Evolutionary conservation across 2,797 vertebrate genomes (phyloP).

Genomic region (Channallabes apus): DNA sequence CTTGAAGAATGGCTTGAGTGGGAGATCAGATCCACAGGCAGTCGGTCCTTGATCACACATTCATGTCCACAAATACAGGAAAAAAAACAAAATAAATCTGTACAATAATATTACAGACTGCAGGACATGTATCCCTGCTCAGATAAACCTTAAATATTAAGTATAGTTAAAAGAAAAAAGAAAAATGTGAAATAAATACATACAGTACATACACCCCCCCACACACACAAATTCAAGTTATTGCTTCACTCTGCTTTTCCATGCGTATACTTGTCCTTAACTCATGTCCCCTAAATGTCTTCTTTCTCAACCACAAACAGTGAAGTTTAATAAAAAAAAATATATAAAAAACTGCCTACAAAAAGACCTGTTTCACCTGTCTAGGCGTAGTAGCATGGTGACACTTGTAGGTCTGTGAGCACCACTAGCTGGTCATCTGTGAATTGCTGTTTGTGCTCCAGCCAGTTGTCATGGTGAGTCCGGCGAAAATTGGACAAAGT

Average conservation of each 20-base stretch:
- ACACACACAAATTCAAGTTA: conserved; percentile 26
- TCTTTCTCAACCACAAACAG: conserved; percentile 6
- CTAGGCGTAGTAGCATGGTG: conserved; percentile 80
- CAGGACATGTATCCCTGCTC: conserved; percentile 61
- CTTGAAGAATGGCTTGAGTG: conserved; percentile 25
- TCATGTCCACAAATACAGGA: conserved; percentile 25
- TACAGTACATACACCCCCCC: conserved; percentile 57
- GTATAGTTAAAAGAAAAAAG: conserved; percentile 53
- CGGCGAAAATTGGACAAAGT: conserved; percentile 96
- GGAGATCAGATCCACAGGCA: conserved; percentile 37
- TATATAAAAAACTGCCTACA: conserved; percentile 8
- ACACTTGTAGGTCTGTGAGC: conserved; percentile 96
- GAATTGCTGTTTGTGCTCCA: conserved; percentile 96
- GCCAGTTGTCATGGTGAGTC: conserved; percentile 98
- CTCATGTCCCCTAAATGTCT: background rate
- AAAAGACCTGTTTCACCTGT: conserved; percentile 40
- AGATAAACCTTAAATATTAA: conserved; percentile 67
- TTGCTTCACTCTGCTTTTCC: conserved; percentile 24
- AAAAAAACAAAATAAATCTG: conserved; percentile 47
- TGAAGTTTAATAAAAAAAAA: conserved; percentile 9
- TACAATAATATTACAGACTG: conserved; percentile 65
- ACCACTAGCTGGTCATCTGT: conserved; percentile 96
- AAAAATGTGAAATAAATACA: conserved; percentile 71
- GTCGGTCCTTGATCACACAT: conserved; percentile 41
- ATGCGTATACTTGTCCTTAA: conserved; percentile 15